A percentile compares a stretch with the other conserved stretches of the same genome.
Evolutionary conservation across 1,140 invertebrate species (phyloP).

Genomic region (Leptinotarsa texana): DNA sequence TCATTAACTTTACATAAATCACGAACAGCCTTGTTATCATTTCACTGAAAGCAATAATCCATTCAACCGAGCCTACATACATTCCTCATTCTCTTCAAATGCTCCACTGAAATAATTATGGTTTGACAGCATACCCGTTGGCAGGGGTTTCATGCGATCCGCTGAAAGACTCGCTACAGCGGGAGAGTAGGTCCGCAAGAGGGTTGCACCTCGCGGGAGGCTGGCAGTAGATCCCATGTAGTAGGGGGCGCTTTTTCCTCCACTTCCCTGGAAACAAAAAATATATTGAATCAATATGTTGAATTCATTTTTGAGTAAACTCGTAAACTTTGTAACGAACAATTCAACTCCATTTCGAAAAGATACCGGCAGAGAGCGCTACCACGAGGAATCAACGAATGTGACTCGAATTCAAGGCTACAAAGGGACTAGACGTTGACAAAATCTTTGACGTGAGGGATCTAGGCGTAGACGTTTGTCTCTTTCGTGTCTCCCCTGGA

Average conservation of each 20-base stretch:
- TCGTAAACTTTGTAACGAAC: no score
- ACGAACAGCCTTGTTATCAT: neutral
- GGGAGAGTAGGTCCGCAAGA: conserved; percentile 71
- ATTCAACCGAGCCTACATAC: neutral
- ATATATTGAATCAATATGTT: neutral
- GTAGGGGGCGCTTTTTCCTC: conserved; percentile 59
- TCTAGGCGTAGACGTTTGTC: no score
- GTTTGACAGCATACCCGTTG: conserved; percentile 54
- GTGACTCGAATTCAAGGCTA: no score
- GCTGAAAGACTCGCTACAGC: conserved; percentile 61
- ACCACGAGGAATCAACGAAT: no score
- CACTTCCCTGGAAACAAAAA: conserved; percentile 53
- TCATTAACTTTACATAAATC: no score
- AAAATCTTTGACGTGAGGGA: no score
- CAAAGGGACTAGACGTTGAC: no score
- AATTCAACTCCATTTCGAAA: no score
- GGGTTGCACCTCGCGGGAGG: conserved; percentile 60
- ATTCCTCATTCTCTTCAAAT: neutral
- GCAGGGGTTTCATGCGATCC: conserved; percentile 60
- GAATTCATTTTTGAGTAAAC: no score
- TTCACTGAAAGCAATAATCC: neutral
- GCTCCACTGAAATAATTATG: neutral
- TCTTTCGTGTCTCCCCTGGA: no score
- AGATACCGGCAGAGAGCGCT: no score
- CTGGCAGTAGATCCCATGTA: conserved; percentile 60